Percentiles rank a stretch among this genome's conserved stretches.
These are phyloP conservation scores for Apamea anceps DNA, from an alignment of 2,888 invertebrate genomes.

Conservation along the genomic window DNA sequence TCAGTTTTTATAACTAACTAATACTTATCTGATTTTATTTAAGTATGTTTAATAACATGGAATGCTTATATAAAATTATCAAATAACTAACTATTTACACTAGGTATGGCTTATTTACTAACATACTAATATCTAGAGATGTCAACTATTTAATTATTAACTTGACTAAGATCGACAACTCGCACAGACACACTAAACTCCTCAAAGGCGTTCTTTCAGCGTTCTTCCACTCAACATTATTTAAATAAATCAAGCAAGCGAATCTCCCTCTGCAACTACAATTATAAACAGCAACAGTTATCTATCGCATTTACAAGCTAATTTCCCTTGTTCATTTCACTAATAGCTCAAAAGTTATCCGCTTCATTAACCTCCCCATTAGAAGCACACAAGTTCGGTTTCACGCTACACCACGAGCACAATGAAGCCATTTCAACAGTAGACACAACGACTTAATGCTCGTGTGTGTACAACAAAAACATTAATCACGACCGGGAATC, in stretches of 20 bases:
- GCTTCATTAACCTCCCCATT: constrained; percentile 32
- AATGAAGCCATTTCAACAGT: constrained; percentile 32
- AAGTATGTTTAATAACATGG: neutral
- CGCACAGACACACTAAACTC: too few species aligned
- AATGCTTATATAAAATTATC: neutral
- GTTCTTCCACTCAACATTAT: neutral
- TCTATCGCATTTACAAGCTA: neutral
- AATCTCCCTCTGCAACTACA: neutral
- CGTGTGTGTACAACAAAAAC: constrained; percentile 47
- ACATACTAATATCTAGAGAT: neutral
- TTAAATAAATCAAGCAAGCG: neutral
- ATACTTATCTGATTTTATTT: neutral
- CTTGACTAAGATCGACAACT: neutral
- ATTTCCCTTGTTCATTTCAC: constrained; percentile 21
- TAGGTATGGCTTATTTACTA: neutral
- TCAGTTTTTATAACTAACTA: neutral
- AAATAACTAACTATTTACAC: neutral
- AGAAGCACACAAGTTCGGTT: constrained; percentile 8
- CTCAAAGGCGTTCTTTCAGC: neutral
- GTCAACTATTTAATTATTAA: neutral
- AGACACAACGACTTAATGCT: constrained; percentile 29
- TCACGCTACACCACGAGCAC: constrained; percentile 8
- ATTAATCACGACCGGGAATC: constrained; percentile 63
- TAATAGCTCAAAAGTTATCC: constrained; percentile 36
- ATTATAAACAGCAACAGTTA: neutral